Evolutionary conservation across 2,113 vertebrate species (phyloP).

Genomic region (Labrus mixtus): DNA sequence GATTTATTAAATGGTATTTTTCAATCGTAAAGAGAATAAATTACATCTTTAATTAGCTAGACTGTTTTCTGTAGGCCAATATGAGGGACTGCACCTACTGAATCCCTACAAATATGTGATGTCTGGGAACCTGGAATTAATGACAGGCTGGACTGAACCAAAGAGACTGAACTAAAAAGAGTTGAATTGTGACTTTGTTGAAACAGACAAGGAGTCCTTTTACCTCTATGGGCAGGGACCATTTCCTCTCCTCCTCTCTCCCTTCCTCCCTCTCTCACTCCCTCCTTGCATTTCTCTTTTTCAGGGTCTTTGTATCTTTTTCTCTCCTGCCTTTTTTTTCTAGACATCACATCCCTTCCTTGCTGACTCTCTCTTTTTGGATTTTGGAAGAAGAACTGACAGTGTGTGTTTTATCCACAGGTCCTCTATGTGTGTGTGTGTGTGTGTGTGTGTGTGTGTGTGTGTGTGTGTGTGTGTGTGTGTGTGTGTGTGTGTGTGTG

Average conservation of each 20-base stretch:
- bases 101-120: conserved; percentile 16
- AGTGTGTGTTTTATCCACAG: conserved; percentile 52
- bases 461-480: not conserved
- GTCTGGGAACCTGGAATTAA: conserved; percentile 22
- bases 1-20: no score
- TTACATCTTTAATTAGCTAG: no score
- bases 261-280: not conserved
- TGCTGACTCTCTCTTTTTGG: conserved; percentile 44
- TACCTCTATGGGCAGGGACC: conserved; percentile 63
- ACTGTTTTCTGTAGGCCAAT: not conserved
- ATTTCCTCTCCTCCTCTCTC: conserved; percentile 40
- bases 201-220: conserved; percentile 74
- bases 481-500: no score
- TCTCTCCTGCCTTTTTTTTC: conserved; percentile 22
- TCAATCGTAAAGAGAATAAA: no score
- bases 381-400: conserved; percentile 61
- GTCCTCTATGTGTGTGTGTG: conserved; percentile 18
- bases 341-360: conserved; percentile 37
- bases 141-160: conserved; percentile 33
- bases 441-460: conserved; percentile 44
- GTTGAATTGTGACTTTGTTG: conserved; percentile 75
- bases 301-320: conserved; percentile 40
- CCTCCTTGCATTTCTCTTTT: conserved; percentile 27
- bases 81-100: not conserved
- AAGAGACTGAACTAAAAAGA: conserved; percentile 46